phyloP scores from a whole-genome alignment of 2,113 vertebrate genomes.

The Spilogale gracilis region DNA sequence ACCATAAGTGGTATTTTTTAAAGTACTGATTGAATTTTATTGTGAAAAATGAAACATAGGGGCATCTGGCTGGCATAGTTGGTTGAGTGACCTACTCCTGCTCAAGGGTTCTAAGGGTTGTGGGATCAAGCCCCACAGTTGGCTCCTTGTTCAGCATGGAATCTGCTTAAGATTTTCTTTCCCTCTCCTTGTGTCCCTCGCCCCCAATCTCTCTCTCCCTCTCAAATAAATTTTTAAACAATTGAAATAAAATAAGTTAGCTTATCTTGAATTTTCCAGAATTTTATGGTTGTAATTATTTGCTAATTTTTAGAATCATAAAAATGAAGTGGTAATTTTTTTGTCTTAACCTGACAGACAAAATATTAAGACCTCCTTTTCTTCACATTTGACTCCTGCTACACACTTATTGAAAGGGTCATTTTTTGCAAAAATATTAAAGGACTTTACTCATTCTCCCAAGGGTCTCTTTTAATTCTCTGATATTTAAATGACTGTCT shows the following conservation, averaged over 20 bases:
- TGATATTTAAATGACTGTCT: conserved; percentile 68
- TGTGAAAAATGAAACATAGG: neutral
- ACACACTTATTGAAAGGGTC: neutral
- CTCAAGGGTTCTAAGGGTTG: neutral
- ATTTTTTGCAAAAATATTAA: conserved; percentile 39
- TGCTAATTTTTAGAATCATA: conserved; percentile 26
- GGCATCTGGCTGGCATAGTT: neutral
- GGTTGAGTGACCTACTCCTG: neutral
- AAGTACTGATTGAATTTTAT: neutral
- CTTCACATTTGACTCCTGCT: neutral
- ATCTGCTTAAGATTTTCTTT: neutral
- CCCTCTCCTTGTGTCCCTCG: neutral
- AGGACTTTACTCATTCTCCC: neutral
- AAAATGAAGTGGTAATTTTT: neutral
- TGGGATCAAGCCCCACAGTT: neutral
- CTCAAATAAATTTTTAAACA: neutral
- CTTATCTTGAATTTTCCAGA: conserved; percentile 15
- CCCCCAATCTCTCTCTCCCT: neutral
- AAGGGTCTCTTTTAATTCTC: conserved; percentile 62
- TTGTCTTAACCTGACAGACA: neutral
- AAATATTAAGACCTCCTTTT: neutral
- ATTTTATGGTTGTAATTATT: neutral
- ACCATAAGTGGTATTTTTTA: conserved; percentile 18
- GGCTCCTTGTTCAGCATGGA: neutral
- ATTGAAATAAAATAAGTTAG: conserved; percentile 7